Evolutionary conservation across 2,113 vertebrate genomes (phyloP).

Genomic region (Piprites chloris): DNA sequence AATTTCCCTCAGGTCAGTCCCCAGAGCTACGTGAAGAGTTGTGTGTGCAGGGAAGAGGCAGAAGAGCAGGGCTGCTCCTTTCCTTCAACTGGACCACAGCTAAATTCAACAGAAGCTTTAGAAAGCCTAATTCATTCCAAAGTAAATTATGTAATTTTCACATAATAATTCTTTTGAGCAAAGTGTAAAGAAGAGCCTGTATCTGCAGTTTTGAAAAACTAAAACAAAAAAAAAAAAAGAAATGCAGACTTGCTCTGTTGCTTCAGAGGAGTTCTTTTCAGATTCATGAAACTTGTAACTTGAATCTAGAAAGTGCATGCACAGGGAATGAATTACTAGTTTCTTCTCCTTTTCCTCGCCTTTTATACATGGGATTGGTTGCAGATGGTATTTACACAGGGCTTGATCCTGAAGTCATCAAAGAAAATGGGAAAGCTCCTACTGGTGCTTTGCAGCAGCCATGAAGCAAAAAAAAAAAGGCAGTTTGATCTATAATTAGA

Average conservation of each 20-base stretch:
- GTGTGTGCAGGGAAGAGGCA: background rate
- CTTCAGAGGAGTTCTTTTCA: background rate
- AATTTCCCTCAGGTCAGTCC: background rate
- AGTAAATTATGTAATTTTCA: background rate
- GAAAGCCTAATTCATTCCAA: background rate
- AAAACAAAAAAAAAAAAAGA: background rate
- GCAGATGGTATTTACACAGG: constrained; percentile 58
- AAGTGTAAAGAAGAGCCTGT: background rate
- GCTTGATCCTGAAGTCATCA: constrained; percentile 44
- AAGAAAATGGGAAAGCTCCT: constrained; percentile 46
- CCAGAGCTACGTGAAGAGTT: rapidly evolving
- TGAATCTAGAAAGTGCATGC: constrained; percentile 16
- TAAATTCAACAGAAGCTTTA: background rate
- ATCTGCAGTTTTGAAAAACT: background rate
- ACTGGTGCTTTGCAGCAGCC: background rate
- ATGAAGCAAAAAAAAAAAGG: background rate
- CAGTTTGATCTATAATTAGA: constrained; percentile 62
- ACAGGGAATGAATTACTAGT: background rate
- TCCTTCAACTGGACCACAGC: background rate
- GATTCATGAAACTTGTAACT: background rate
- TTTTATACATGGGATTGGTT: constrained; percentile 41
- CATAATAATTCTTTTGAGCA: background rate
- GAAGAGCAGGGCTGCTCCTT: background rate
- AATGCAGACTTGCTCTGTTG: background rate
- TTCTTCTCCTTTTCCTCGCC: background rate